These are phyloP conservation scores for Silurus aristotelis DNA, from an alignment of 2,797 vertebrate species.

Conservation along the genomic window DNA sequence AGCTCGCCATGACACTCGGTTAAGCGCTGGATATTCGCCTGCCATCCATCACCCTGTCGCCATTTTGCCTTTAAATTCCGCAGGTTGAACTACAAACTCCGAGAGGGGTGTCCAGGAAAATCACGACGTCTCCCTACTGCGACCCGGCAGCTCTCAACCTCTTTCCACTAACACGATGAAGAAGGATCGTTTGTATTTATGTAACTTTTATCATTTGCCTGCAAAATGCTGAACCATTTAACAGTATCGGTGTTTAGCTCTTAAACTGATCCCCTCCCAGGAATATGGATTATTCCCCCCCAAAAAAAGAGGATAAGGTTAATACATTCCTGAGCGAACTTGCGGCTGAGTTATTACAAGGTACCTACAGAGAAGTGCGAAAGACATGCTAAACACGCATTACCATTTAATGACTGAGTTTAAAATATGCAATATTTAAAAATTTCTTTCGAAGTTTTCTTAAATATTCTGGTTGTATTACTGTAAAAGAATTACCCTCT, in stretches of 20 bases:
- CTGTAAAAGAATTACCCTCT: background rate
- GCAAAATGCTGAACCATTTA: background rate
- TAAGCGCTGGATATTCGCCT: conserved; percentile 62
- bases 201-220: background rate
- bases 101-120: conserved; percentile 52
- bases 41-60: conserved; percentile 68
- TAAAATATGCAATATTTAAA: background rate
- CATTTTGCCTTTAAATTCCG: conserved; percentile 73
- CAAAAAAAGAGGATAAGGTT: conserved; percentile 52
- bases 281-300: conserved; percentile 61
- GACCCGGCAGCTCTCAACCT: background rate
- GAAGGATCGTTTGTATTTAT: background rate
- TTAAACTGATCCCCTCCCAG: conserved; percentile 36
- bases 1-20: conserved; percentile 59
- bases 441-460: too few species aligned
- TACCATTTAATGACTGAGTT: background rate
- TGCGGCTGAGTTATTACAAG: conserved; percentile 37
- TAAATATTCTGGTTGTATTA: background rate
- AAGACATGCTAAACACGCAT: background rate
- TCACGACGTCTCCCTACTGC: background rate
- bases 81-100: conserved; percentile 65
- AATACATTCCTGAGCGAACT: conserved; percentile 61
- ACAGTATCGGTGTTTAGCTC: background rate
- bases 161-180: background rate
- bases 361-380: background rate